Conservation (phyloP, 2,113 vertebrate genomes). For the Epinephelus cyanopodus region DNA sequence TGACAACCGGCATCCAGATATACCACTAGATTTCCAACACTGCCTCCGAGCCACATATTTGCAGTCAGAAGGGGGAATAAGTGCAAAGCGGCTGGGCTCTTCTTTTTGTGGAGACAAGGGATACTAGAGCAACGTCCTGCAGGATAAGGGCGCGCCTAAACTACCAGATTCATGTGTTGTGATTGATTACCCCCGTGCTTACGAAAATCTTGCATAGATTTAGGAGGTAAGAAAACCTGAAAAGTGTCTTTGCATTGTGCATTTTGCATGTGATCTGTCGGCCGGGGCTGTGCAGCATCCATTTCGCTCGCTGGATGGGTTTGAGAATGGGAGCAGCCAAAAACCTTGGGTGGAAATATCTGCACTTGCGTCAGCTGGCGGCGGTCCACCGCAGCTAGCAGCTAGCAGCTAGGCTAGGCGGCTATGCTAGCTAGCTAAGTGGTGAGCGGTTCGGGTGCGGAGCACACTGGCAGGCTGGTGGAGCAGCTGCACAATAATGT, state of each 20-base stretch:
- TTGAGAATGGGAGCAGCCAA: constrained; percentile 69
- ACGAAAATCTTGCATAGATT: constrained; percentile 77
- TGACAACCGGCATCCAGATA: constrained; percentile 25
- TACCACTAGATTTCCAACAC: constrained; percentile 21
- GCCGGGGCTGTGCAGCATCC: constrained; percentile 58
- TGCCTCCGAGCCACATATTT: constrained; percentile 54
- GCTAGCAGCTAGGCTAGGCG: constrained; percentile 42
- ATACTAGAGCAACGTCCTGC: constrained; percentile 74
- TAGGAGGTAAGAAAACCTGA: constrained; percentile 77
- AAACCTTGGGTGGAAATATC: constrained; percentile 77
- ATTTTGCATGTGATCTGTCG: constrained; percentile 36
- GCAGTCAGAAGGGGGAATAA: constrained; percentile 40
- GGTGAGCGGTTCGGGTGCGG: constrained; percentile 18
- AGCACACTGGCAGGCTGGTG: background rate
- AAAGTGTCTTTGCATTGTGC: constrained; percentile 22
- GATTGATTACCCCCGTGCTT: constrained; percentile 74
- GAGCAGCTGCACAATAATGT: background rate
- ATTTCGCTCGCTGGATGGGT: constrained; percentile 48
- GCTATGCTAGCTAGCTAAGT: constrained; percentile 9
- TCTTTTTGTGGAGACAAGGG: constrained; percentile 58
- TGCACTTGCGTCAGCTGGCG: constrained; percentile 82
- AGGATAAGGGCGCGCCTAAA: constrained; percentile 83
- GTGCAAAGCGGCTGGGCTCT: constrained; percentile 30
- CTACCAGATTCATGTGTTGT: constrained; percentile 83
- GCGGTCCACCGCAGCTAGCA: constrained; percentile 65